These are phyloP conservation scores for Chironomus riparius DNA, from an alignment of 2,888 invertebrate species.

Conservation along the genomic window DNA sequence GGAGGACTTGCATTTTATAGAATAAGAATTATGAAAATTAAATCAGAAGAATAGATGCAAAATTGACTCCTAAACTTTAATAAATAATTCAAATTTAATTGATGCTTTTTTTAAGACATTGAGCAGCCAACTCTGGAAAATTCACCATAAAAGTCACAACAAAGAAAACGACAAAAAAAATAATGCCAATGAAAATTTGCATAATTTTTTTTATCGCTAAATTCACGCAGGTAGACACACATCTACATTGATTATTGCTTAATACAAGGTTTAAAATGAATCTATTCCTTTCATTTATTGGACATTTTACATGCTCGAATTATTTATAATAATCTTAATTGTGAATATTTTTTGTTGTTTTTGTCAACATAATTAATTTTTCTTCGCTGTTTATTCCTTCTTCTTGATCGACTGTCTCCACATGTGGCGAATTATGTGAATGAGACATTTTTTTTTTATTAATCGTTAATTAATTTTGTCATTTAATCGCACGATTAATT, in stretches of 20 bases:
- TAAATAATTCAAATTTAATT: no score
- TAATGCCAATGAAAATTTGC: not conserved
- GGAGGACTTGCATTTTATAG: no score
- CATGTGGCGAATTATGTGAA: no score
- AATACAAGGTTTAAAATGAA: not conserved
- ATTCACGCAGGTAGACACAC: not conserved
- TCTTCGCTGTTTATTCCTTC: no score
- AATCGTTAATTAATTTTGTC: no score
- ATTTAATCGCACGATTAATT: no score
- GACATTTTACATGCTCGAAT: not conserved
- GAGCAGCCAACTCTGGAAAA: not conserved
- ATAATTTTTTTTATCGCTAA: slow-evolving; percentile 7
- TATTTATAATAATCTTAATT: not conserved
- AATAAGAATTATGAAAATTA: no score
- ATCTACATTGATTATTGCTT: not conserved
- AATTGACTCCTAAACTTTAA: no score
- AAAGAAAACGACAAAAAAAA: not conserved
- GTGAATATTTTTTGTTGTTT: not conserved
- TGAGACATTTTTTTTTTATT: no score
- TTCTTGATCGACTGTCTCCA: no score
- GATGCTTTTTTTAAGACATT: not conserved
- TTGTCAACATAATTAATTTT: not conserved
- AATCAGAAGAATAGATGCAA: no score
- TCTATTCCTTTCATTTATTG: not conserved
- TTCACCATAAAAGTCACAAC: not conserved